Base-by-base conservation (phyloP, 2,888 invertebrate species). In the Pteria penguin region DNA sequence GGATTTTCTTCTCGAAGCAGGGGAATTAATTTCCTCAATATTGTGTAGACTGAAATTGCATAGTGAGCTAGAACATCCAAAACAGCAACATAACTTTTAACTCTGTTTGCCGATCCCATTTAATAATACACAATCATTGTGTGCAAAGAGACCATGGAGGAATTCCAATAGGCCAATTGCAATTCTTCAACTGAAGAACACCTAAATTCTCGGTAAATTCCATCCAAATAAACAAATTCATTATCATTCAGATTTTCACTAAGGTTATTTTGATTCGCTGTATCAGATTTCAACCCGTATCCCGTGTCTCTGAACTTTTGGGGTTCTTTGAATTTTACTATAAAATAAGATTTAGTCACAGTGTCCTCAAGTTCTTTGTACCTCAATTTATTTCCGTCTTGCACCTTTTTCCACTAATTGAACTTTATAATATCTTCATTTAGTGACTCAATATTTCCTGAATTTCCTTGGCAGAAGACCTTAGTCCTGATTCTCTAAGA, bases 191-290 rank as follows among this genome's bases (percentile, higher is more conserved):
- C 45, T 29, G 75, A 65, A 0, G 66, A 54, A 67, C 81, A 82
- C 2, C 11, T 55, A 60, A 82, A 26, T 82, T 78, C 57, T 79
- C 76, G 2, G 76, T 75, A 60, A 82, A 82, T 57, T 80, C 80
- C 78, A 82, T 78, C 75, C 78, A 76, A 32, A 82, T 26, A 1
- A 79, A n/a, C 33, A 22, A 75, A 55, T 8, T 72, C 69, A 11
- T 55, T 65, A 26, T 75, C 31, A 33, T 52, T 26, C 3, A 81
- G 54, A 31, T 73, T 81, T 57, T 79, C 71, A 26, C 77, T 26
- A 4, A 70, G 73, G 24, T 31, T 33, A n/a, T 45, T 65, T 62
- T 29, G 77, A 60, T 58, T 77, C 58, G n/a, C 26, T 45, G 52
- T 81, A 81, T 57, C 78, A 75, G n/a, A 45, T 69, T 31, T 76